These are phyloP conservation scores for Thaumatotibia leucotreta DNA, from an alignment of 1,140 invertebrate species.

Conservation along the genomic window DNA sequence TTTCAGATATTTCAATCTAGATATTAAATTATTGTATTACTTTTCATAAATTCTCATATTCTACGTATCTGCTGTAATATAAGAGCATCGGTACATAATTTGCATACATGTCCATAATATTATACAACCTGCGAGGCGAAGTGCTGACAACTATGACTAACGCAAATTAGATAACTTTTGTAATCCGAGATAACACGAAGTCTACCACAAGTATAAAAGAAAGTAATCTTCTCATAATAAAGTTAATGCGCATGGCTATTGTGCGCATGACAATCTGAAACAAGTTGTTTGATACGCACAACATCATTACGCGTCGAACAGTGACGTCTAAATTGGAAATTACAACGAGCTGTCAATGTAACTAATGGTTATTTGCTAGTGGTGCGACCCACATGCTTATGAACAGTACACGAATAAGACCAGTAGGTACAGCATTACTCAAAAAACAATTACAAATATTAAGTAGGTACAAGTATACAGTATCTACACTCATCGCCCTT, in stretches of 20 bases:
- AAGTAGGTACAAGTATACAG: too few species aligned
- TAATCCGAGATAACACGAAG: slow-evolving; percentile 16
- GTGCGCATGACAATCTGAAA: slow-evolving; percentile 23
- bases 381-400: slow-evolving; percentile 45
- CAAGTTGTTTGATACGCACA: slow-evolving; percentile 19
- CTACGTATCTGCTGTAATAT: too few species aligned
- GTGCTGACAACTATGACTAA: not conserved
- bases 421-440: too few species aligned
- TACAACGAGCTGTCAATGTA: slow-evolving; percentile 49
- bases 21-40: too few species aligned
- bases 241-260: not conserved
- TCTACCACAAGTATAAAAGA: slow-evolving; percentile 12
- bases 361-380: slow-evolving; percentile 48
- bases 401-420: not conserved
- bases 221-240: slow-evolving; percentile 14
- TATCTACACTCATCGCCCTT: too few species aligned
- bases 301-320: slow-evolving; percentile 12
- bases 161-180: slow-evolving; percentile 3
- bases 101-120: not conserved
- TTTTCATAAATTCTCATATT: too few species aligned
- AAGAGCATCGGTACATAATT: too few species aligned
- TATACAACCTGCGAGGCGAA: not conserved
- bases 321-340: slow-evolving; percentile 44
- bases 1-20: too few species aligned
- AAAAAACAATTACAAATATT: too few species aligned